Base-by-base conservation (phyloP, 2,797 vertebrate genomes). In the Pangasius larnaudii region DNA sequence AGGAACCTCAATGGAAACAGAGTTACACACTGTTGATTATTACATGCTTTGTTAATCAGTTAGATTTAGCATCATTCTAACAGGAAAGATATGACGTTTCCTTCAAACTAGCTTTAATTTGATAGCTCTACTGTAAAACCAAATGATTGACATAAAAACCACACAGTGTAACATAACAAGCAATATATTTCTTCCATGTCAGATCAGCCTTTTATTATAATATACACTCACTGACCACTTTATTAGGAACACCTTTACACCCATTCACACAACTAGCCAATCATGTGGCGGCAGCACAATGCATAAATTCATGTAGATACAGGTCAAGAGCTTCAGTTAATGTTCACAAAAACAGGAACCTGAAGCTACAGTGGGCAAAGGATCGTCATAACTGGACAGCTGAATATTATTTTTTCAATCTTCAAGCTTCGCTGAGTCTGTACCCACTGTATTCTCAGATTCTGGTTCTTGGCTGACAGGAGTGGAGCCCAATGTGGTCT, bases 11-110 rank as follows among this genome's bases (percentile, higher is more conserved):
- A 5, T 22, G 49, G 49, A 33, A n/a, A 36, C 19, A 42, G 14
- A 69, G 61, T 16, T 9, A 46, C 7, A 8, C 42, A 7, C 5
- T 74, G 24, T 1, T 81, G 49, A 59, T 39, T 33, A 58, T 72
- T 22, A 33, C 53, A 39, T 61, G 69, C 69, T 74, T 36, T 30
- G 74, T 86, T 79, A 79, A 86, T 30, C 16, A 13, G 65, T 86
- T 51, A 77, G 39, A 39, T 85, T 71, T 16, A 27, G 9, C 19
- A 77, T 77, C 24, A 77, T n/a, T 78, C 46, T 6, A 59, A 39
- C 39, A 82, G 58, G 58, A n/a, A 59, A 59, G 56, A 59, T 33
- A 39, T 8, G 22, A 42, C 22, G 11, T 27, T 79, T 79, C 49
- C 36, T 39, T 61, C 56, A 63, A 18, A 63, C 58, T 39, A 80